Conservation (phyloP, 1,140 invertebrate species). For the Ooceraea biroi region DNA sequence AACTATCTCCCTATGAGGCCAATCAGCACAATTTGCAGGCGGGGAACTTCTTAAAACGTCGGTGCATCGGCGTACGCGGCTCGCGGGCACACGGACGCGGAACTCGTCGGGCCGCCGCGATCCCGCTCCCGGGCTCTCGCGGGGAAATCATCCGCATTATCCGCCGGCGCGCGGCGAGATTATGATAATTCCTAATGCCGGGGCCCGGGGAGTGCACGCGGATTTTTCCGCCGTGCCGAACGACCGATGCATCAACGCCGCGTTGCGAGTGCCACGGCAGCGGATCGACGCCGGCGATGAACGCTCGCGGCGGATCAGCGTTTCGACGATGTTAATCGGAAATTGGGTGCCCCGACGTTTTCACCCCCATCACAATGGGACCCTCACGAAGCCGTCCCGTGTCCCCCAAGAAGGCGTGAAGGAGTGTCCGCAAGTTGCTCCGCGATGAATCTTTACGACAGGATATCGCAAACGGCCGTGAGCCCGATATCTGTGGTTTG, state of each 20-base stretch:
- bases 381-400: too few relatives aligned
- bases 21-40: slow-evolving; percentile 47
- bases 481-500: slow-evolving; percentile 7
- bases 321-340: slow-evolving; percentile 45
- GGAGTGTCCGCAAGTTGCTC: too few relatives aligned
- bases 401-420: too few relatives aligned
- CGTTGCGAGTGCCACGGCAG: neutral
- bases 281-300: slow-evolving; percentile 47
- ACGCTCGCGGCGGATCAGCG: neutral
- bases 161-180: slow-evolving; percentile 77
- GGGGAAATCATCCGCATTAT: slow-evolving; percentile 80
- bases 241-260: slow-evolving; percentile 57
- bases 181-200: slow-evolving; percentile 79
- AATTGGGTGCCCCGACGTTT: slow-evolving; percentile 8
- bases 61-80: slow-evolving; percentile 19
- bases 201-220: slow-evolving; percentile 54
- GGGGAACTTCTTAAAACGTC: slow-evolving; percentile 28
- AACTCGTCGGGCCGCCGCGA: slow-evolving; percentile 63
- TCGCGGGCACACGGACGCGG: slow-evolving; percentile 41
- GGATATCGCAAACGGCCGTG: slow-evolving; percentile 33
- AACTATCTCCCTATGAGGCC: slow-evolving; percentile 26
- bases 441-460: slow-evolving; percentile 42
- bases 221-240: slow-evolving; percentile 63
- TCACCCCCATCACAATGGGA: neutral
- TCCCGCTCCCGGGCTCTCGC: slow-evolving; percentile 60